Evolutionary conservation across 2,113 vertebrate genomes (phyloP).

Genomic region (Orycteropus afer): DNA sequence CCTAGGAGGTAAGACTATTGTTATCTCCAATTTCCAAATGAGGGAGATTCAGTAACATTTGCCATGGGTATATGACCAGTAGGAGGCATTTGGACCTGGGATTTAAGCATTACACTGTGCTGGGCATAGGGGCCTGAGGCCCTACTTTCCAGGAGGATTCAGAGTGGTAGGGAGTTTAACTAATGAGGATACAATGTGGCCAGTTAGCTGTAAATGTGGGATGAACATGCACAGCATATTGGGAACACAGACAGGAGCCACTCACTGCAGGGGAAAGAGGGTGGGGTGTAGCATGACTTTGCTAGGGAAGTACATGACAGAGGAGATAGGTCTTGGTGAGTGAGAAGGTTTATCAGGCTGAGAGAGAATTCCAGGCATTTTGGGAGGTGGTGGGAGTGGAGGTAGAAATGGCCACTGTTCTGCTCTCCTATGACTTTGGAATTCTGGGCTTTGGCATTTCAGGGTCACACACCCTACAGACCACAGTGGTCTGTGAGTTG

Average conservation of each 20-base stretch:
- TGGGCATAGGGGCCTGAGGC: too few relatives aligned
- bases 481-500: neutral
- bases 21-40: neutral
- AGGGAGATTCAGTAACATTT: neutral
- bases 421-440: neutral
- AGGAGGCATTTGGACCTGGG: neutral
- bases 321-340: neutral
- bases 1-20: neutral
- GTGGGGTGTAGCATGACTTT: neutral
- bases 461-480: neutral
- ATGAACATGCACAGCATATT: neutral
- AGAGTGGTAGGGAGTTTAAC: neutral
- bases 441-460: neutral
- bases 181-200: neutral
- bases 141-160: neutral
- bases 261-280: neutral
- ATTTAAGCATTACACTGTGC: neutral
- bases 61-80: neutral
- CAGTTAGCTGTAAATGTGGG: neutral
- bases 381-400: neutral
- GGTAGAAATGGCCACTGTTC: neutral
- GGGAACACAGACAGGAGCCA: neutral
- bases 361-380: constrained; percentile 36
- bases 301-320: neutral
- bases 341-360: neutral